phyloP scores from a whole-genome alignment of 1,140 invertebrate species.

The Lasioglossum albipes region DNA sequence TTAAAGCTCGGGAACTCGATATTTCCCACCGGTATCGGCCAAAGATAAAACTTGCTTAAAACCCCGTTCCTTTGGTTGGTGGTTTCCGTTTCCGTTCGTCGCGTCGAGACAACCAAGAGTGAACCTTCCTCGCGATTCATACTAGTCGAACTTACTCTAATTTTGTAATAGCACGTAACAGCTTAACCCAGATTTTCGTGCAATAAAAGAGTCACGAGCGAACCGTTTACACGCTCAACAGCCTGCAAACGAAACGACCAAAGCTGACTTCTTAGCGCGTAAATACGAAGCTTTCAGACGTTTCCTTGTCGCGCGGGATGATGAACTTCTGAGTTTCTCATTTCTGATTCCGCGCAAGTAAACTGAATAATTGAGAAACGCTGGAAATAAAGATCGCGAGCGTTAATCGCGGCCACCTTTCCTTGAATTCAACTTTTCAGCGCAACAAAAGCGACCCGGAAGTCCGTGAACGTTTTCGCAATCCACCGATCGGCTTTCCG shows the following conservation, averaged over 20 bases:
- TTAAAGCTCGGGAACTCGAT: slow-evolving; percentile 16
- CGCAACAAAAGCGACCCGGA: background rate
- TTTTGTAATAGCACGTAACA: slow-evolving; percentile 13
- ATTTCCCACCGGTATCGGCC: background rate
- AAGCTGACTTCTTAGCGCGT: background rate
- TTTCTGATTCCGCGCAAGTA: background rate
- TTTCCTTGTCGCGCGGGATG: background rate
- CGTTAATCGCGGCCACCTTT: background rate
- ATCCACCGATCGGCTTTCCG: too few species aligned
- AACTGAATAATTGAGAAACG: background rate
- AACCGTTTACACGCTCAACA: background rate
- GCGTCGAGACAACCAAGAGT: background rate
- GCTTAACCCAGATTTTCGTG: slow-evolving; percentile 25
- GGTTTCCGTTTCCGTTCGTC: background rate
- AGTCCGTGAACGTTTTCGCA: too few species aligned
- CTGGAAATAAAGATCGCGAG: background rate
- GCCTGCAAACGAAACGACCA: slow-evolving; percentile 4
- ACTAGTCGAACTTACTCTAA: slow-evolving; percentile 5
- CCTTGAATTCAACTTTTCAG: background rate
- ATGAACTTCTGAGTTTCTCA: background rate
- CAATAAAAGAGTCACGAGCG: slow-evolving; percentile 4
- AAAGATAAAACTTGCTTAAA: too few species aligned
- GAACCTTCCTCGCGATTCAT: slow-evolving; percentile 3
- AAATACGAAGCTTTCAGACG: background rate
- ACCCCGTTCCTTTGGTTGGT: too few species aligned